phyloP scores from a whole-genome alignment of 1,140 invertebrate species.

The Danaus plexippus region DNA sequence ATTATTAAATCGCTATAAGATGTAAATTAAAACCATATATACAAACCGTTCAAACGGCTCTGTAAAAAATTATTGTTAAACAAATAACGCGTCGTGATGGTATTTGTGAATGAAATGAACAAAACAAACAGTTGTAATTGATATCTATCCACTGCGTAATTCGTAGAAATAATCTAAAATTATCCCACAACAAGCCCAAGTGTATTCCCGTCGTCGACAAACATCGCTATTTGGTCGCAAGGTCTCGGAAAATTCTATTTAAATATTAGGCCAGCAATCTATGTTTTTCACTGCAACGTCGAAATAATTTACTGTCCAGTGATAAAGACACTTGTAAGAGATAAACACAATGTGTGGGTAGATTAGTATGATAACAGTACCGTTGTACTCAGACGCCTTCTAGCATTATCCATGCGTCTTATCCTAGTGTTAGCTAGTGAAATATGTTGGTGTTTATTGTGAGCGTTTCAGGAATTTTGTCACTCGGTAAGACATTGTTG shows the following conservation, averaged over 20 bases:
- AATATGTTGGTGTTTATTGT: slow-evolving; percentile 42
- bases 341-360: slow-evolving; percentile 40
- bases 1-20: no score
- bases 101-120: no score
- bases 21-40: no score
- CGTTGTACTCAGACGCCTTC: slow-evolving; percentile 26
- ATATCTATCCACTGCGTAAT: neutral
- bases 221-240: slow-evolving; percentile 1
- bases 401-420: slow-evolving; percentile 25
- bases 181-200: neutral
- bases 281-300: slow-evolving; percentile 39
- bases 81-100: no score
- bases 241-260: slow-evolving; percentile 32
- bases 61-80: no score
- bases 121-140: no score
- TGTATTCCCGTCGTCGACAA: slow-evolving; percentile 34
- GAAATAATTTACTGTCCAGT: slow-evolving; percentile 50
- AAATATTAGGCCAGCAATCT: slow-evolving; percentile 17
- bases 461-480: slow-evolving; percentile 30
- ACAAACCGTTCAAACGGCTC: no score
- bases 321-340: slow-evolving; percentile 44
- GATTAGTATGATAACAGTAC: slow-evolving; percentile 53
- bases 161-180: no score
- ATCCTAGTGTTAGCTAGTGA: slow-evolving; percentile 7
- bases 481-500: slow-evolving; percentile 36